A percentile compares a stretch with the other conserved stretches of the same genome.
Conservation (phyloP, 2,888 invertebrate species). For the Pardosa pseudoannulata region DNA sequence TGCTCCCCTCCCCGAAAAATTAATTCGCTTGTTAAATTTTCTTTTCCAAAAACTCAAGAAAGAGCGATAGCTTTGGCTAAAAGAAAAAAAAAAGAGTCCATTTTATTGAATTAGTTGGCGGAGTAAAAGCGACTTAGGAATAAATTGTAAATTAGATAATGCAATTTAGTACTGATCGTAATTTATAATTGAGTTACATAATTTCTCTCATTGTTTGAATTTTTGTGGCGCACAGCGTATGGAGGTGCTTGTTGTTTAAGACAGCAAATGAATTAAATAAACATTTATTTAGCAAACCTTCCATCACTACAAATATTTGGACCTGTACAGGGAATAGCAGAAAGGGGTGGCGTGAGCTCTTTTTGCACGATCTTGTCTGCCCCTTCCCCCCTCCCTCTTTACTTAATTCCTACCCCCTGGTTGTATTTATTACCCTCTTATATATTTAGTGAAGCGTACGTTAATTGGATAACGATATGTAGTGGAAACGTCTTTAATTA, state of each 20-base stretch:
- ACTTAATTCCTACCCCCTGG: conserved; percentile 20
- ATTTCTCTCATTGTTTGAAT: conserved; percentile 71
- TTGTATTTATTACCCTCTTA: conserved; percentile 70
- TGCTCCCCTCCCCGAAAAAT: conserved; percentile 59
- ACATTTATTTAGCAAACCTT: conserved; percentile 68
- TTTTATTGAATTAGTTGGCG: conserved; percentile 55
- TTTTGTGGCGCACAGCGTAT: conserved; percentile 51
- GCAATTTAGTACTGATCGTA: conserved; percentile 70
- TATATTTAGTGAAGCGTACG: conserved; percentile 64
- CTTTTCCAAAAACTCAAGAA: conserved; percentile 29
- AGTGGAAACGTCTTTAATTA: conserved; percentile 71
- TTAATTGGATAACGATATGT: conserved; percentile 72
- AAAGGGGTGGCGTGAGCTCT: conserved; percentile 38
- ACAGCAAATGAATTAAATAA: conserved; percentile 70
- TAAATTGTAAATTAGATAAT: conserved; percentile 72
- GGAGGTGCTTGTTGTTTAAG: conserved; percentile 70
- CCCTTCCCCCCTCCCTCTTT: conserved; percentile 18
- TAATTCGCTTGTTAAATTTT: conserved; percentile 71
- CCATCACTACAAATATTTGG: conserved; percentile 71
- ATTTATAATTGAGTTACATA: conserved; percentile 71
- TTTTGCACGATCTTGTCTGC: conserved; percentile 52
- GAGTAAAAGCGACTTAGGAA: conserved; percentile 51
- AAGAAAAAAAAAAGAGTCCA: conserved; percentile 31
- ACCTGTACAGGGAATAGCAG: conserved; percentile 24
- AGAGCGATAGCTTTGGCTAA: conserved; percentile 9